Percentiles rank a stretch among this genome's conserved stretches.
Evolutionary conservation across 2,113 vertebrate genomes (phyloP).

Genomic region (Puntigrus tetrazona): DNA sequence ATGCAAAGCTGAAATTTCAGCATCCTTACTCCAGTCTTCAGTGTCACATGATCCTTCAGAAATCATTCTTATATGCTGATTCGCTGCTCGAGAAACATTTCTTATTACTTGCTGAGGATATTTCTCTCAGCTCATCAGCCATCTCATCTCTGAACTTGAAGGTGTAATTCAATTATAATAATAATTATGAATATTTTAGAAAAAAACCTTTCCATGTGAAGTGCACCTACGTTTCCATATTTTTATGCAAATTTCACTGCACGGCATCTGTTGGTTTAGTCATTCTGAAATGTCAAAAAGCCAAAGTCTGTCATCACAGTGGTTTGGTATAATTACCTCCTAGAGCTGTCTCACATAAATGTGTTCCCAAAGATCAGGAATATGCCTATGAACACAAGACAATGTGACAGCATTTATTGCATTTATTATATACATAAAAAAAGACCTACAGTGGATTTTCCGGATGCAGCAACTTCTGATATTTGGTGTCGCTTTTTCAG

Average conservation of each 20-base stretch:
- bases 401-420: no score
- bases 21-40: neutral
- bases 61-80: neutral
- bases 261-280: neutral
- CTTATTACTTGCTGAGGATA: neutral
- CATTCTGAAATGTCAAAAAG: neutral
- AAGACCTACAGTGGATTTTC: no score
- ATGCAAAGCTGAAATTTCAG: neutral
- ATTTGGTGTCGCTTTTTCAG: no score
- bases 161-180: neutral
- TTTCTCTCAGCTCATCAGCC: neutral
- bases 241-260: neutral
- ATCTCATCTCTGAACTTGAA: neutral
- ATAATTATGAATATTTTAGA: neutral
- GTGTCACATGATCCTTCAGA: neutral
- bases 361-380: neutral
- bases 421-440: no score
- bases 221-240: neutral
- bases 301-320: neutral
- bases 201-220: neutral
- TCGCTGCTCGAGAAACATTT: neutral
- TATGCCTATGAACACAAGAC: neutral
- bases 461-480: no score
- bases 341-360: neutral
- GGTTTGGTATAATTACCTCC: neutral